Percentiles rank a stretch among this genome's conserved stretches.
These are phyloP conservation scores for Coelinius sp. DNA, from an alignment of 2,888 invertebrate genomes.

Conservation along the genomic window DNA sequence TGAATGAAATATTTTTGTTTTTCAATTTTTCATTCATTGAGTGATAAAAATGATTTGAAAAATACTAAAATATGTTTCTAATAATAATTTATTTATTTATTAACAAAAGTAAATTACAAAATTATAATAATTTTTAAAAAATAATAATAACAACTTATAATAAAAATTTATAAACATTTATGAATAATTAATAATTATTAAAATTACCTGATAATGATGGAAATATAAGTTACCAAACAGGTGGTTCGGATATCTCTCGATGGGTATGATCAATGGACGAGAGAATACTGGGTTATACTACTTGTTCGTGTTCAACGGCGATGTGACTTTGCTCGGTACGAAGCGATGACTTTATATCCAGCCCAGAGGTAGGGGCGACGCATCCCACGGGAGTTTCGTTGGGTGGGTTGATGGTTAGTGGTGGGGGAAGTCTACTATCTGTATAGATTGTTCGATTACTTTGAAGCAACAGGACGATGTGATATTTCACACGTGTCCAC, in stretches of 20 bases:
- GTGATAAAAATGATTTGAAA: too few species aligned
- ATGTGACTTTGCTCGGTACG: conserved; percentile 66
- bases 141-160: too few species aligned
- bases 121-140: too few species aligned
- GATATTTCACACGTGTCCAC: background rate
- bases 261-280: background rate
- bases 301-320: conserved; percentile 50
- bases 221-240: background rate
- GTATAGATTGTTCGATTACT: background rate
- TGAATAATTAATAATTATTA: background rate
- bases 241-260: background rate
- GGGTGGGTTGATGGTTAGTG: conserved; percentile 39
- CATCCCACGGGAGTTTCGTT: conserved; percentile 42
- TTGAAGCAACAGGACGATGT: conserved; percentile 34
- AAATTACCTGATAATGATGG: background rate
- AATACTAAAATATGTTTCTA: too few species aligned
- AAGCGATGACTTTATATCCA: conserved; percentile 68
- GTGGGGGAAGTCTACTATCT: conserved; percentile 33
- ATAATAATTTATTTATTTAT: too few species aligned
- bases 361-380: conserved; percentile 45
- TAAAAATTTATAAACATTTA: too few species aligned
- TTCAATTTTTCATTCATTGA: too few species aligned
- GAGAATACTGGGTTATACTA: background rate
- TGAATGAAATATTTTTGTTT: too few species aligned
- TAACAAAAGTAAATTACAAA: too few species aligned